Base-by-base conservation (phyloP, 2,797 vertebrate species). In the Poeciliopsis turneri region DNA sequence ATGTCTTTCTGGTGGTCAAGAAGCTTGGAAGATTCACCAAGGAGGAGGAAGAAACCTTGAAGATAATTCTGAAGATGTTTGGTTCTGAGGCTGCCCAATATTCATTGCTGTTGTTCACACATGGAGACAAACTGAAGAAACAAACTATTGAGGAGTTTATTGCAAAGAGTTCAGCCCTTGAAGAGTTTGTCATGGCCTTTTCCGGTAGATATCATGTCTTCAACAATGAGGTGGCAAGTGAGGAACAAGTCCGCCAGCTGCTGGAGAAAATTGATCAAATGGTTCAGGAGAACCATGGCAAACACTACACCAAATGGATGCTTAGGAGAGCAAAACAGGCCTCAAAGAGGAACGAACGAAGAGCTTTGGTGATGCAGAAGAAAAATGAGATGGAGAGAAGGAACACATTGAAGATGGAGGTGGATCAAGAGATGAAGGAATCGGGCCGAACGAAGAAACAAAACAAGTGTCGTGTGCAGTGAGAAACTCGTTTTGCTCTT, bases 1-100 rank as follows among this genome's bases (percentile, higher is more conserved):
- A 92, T 2, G 83, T 69, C 74, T 90, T 91, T 75, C 72, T 91
- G 76, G n/a, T 91, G 43, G 89, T 91, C 3, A 55, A 91, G 2
- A 68, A 72, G 75, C 76, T 92, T 41, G 89, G 87, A 1, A 64
- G 91, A 57, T 91, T 89, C 76, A 91, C 89, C 23, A 39, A 78
- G 30, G 88, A 92, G 43, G 89, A 91, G 75, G 72, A 75, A 8
- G 86, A 86, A 1, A 83, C 87, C 1, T 1, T 91, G 20, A 82
- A 39, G 64, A 41, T 82, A 12, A 79, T 92, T 46, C 81, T 82
- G 15, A 83, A 28, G 0, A 81, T 36, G 7, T 91, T 92, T 68
- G 90, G 89, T 0, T 74, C 82, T 20, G 76, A 78, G 0, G 75
- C 66, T n/a, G 45, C 73, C 0, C 75, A 46, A 43, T 84, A 78